These are phyloP conservation scores for Drosophila neotestacea DNA, from an alignment of 2,888 invertebrate genomes.

Conservation along the genomic window DNA sequence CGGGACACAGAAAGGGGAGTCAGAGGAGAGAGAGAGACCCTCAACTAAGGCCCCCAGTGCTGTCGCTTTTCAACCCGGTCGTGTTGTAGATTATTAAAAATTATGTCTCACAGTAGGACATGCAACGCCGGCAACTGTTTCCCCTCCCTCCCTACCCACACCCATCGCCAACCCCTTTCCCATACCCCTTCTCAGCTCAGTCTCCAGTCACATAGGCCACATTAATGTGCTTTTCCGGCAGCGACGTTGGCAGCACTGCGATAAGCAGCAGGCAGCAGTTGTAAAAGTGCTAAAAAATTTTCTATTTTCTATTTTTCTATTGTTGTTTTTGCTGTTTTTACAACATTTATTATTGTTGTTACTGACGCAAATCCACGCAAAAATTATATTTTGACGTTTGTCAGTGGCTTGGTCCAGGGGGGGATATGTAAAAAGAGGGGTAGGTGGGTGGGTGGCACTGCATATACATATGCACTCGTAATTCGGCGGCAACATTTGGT, in stretches of 20 bases:
- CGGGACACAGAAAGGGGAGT: constrained; percentile 2
- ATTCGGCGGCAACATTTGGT: constrained; percentile 23
- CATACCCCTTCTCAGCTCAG: neutral
- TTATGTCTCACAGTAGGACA: constrained; percentile 77
- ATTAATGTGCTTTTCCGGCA: constrained; percentile 66
- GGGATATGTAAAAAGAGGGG: neutral
- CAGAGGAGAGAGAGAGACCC: constrained; percentile 5
- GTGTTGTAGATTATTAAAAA: constrained; percentile 77
- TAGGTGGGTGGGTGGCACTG: neutral
- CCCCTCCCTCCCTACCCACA: constrained; percentile 2
- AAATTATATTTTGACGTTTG: constrained; percentile 77
- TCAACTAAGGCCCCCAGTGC: constrained; percentile 30
- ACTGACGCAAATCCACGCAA: constrained; percentile 71
- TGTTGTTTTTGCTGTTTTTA: constrained; percentile 17
- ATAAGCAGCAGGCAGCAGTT: constrained; percentile 67
- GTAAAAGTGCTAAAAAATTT: constrained; percentile 60
- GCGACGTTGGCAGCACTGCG: constrained; percentile 51
- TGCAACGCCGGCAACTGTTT: constrained; percentile 52
- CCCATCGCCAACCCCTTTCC: neutral
- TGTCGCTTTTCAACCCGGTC: constrained; percentile 57
- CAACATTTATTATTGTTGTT: constrained; percentile 46
- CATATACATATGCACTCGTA: constrained; percentile 24
- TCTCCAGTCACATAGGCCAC: constrained; percentile 72
- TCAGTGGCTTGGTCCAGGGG: constrained; percentile 43
- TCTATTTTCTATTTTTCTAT: constrained; percentile 34